phyloP scores from a whole-genome alignment of 2,113 vertebrate genomes.

The Lamprotornis superbus region DNA sequence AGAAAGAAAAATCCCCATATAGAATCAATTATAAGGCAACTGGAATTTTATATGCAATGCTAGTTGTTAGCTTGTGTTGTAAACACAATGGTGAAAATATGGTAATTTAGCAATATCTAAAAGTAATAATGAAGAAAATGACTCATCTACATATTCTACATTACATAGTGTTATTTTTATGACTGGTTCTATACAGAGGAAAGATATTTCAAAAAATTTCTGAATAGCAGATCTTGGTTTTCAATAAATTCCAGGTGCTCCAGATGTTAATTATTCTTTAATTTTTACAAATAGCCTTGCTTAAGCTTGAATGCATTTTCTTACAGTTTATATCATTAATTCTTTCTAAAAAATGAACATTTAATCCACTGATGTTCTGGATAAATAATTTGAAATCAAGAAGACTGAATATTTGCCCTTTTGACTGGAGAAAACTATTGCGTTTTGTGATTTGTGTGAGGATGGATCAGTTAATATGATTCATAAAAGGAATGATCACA shows the following conservation, averaged over 20 bases:
- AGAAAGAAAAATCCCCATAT: background rate
- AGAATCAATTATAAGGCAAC: background rate
- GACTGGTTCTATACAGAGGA: background rate
- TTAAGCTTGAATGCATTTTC: background rate
- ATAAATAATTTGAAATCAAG: background rate
- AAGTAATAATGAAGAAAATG: background rate
- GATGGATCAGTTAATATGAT: background rate
- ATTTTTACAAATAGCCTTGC: background rate
- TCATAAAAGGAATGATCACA: background rate
- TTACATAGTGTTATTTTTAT: background rate
- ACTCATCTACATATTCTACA: background rate
- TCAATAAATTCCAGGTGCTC: background rate
- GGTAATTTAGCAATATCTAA: background rate
- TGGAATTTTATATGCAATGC: background rate
- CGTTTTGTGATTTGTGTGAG: background rate
- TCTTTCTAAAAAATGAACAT: background rate
- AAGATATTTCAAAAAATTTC: background rate
- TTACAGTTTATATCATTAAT: background rate
- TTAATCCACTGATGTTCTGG: background rate
- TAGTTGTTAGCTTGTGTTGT: background rate
- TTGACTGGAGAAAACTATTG: background rate
- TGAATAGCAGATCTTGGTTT: background rate
- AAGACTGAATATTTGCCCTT: background rate
- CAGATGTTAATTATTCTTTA: background rate
- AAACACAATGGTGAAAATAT: background rate